A percentile compares a stretch with the other conserved stretches of the same genome.
Conservation (phyloP, 2,797 vertebrate species). For the Phoeniculus purpureus region DNA sequence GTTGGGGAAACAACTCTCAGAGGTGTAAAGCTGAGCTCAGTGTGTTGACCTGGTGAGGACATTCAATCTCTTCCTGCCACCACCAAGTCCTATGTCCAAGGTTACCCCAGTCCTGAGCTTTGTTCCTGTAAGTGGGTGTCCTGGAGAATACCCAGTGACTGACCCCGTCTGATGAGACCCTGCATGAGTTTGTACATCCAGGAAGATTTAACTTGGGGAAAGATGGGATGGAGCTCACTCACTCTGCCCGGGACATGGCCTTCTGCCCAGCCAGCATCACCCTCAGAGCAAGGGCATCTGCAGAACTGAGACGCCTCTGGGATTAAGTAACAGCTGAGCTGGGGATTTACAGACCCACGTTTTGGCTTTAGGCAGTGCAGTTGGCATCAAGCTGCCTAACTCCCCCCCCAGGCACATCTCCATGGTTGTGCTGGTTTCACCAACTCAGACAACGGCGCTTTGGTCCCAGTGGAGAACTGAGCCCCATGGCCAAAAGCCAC, state of each 20-base stretch:
- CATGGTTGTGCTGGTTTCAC: background rate
- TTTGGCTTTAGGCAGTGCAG: background rate
- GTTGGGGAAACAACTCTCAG: accelerated
- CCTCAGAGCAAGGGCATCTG: accelerated
- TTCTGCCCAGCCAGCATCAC: background rate
- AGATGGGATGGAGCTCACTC: background rate
- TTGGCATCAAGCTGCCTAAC: background rate
- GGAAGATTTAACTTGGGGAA: background rate
- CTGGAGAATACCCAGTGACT: background rate
- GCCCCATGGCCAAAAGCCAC: background rate
- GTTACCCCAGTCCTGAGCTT: background rate
- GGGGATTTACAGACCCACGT: background rate
- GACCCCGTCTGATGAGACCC: background rate
- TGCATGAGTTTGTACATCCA: background rate
- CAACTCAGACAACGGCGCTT: background rate
- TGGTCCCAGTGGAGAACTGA: background rate
- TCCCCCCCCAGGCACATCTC: accelerated
- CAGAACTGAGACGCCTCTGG: background rate
- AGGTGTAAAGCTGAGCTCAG: background rate
- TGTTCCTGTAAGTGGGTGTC: background rate
- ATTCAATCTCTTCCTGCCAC: background rate
- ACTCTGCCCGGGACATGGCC: background rate
- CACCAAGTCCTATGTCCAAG: accelerated
- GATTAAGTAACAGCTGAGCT: background rate
- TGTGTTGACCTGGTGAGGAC: background rate